phyloP scores from a whole-genome alignment of 2,888 invertebrate genomes.

The Ferrisia virgata region DNA sequence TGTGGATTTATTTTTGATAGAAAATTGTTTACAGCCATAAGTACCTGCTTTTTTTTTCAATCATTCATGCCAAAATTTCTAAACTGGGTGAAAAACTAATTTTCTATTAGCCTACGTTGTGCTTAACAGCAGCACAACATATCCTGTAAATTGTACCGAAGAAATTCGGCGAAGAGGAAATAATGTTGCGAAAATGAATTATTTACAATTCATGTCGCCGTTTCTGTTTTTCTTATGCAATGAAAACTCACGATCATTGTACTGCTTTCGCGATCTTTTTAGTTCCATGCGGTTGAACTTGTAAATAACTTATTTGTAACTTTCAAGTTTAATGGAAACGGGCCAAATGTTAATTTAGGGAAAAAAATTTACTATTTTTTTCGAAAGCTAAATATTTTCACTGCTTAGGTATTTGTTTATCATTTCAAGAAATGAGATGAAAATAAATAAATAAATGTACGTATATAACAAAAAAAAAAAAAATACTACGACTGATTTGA shows the following conservation, averaged over 20 bases:
- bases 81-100: too few relatives aligned
- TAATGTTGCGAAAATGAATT: not conserved
- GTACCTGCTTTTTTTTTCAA: too few relatives aligned
- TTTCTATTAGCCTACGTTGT: too few relatives aligned
- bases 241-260: not conserved
- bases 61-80: too few relatives aligned
- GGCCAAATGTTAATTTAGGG: not conserved
- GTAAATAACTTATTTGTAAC: slow-evolving; percentile 7
- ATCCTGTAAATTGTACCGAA: too few relatives aligned
- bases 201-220: not conserved
- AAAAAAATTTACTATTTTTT: not conserved
- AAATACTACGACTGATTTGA: too few relatives aligned
- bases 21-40: too few relatives aligned
- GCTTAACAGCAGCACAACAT: too few relatives aligned
- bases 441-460: not conserved
- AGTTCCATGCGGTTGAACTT: not conserved
- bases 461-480: too few relatives aligned
- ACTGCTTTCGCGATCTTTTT: not conserved
- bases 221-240: not conserved
- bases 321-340: not conserved
- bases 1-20: too few relatives aligned
- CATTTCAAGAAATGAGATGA: not conserved
- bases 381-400: not conserved
- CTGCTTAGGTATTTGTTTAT: not conserved
- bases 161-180: not conserved